A percentile compares a stretch with the other conserved stretches of the same genome.
These are phyloP conservation scores for Mormyrus hasselquistii DNA, from an alignment of 2,797 vertebrate species.

Conservation along the genomic window DNA sequence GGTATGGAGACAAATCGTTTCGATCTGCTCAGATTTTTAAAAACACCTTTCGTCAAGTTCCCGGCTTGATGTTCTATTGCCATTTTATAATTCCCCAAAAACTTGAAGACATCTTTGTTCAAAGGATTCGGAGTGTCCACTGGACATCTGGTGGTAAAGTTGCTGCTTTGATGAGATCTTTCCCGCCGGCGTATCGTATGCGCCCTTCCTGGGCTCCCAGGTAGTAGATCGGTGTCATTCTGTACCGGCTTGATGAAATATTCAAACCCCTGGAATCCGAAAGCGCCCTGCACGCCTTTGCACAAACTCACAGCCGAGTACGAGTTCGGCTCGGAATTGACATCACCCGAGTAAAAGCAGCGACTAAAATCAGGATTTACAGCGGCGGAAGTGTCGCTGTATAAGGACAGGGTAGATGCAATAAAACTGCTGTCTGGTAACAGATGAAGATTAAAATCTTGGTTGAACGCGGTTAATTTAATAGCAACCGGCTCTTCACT, in stretches of 20 bases:
- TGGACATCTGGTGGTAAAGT: constrained; percentile 75
- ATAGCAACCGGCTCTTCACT: constrained; percentile 57
- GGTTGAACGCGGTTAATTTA: constrained; percentile 79
- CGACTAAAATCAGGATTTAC: constrained; percentile 55
- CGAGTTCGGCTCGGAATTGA: constrained; percentile 78
- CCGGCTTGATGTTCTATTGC: constrained; percentile 35
- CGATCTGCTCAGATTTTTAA: constrained; percentile 61
- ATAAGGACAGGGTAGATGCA: constrained; percentile 69
- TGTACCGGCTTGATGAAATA: constrained; percentile 77
- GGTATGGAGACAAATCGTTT: constrained; percentile 88
- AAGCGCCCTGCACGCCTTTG: constrained; percentile 80
- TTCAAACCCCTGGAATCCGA: constrained; percentile 79
- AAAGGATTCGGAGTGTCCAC: constrained; percentile 64
- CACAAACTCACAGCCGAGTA: constrained; percentile 89
- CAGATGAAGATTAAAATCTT: constrained; percentile 81
- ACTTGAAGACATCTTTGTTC: constrained; percentile 64
- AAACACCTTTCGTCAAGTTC: constrained; percentile 48
- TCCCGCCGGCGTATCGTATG: constrained; percentile 76
- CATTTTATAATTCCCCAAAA: constrained; percentile 70
- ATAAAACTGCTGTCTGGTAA: constrained; percentile 80
- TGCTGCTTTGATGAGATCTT: constrained; percentile 47
- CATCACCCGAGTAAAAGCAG: constrained; percentile 90
- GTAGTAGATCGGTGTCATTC: constrained; percentile 51
- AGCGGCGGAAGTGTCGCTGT: constrained; percentile 56
- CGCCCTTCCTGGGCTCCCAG: constrained; percentile 49